Base-by-base conservation (phyloP, 2,797 vertebrate genomes). In the Danio jaintianensis region DNA sequence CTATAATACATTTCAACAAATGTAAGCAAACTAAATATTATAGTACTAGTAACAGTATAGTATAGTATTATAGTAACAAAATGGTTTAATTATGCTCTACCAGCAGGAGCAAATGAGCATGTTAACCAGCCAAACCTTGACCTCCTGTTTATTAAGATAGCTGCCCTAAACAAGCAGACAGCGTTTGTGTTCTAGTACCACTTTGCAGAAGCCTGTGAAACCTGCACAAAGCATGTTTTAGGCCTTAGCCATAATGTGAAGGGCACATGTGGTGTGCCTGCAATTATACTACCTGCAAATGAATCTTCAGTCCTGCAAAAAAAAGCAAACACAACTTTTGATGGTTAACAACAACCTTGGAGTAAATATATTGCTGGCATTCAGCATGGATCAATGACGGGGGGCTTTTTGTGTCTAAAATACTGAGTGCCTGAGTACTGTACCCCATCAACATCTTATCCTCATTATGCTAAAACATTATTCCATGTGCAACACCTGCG, bases 401-500 rank as follows among this genome's bases (percentile, higher is more conserved):
- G 20, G 58, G 67, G 52, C 69, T 83, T 66, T 61, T 43, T 64
- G 88, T 90, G 89, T 86, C 88, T 91, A 87, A 93, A 93, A 92
- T 89, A 89, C 88, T 81, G 88, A 92, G 80, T 79, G 62, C 78
- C 92, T 90, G 93, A 93, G 93, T 91, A 90, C 92, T 88, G 92
- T 90, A 90, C 87, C 90, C 90, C 91, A 92, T 92, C 91, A 90
- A 90, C 92, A 92, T 91, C 93, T 93, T 93, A 87, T 91, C 88
- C 93, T 90, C 93, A 95, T 95, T 95, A 94, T 92, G 90, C 92
- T 90, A 91, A 90, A 92, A 91, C 92, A 92, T 93, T 93, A 93
- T 94, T 94, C 91, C 91, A 91, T 90, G 92, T 91, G 93, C 92
- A 95, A 94, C 94, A 95, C 94, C 94, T 95, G 94, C 93, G 91